These are phyloP conservation scores for Thalassophryne amazonica DNA, from an alignment of 2,797 vertebrate genomes.

Conservation along the genomic window DNA sequence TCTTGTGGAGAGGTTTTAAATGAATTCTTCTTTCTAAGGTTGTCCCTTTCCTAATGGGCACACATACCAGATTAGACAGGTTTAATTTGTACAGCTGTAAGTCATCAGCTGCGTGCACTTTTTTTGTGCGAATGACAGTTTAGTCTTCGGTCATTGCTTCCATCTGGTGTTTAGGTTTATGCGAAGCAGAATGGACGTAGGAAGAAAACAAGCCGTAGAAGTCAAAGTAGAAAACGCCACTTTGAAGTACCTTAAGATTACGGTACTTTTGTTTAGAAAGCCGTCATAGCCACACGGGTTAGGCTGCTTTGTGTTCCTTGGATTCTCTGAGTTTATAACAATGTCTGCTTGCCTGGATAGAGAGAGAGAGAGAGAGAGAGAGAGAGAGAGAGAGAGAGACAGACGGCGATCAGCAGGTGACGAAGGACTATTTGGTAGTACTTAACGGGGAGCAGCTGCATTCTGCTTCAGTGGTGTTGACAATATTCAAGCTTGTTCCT, in stretches of 20 bases:
- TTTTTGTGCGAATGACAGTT: constrained; percentile 45
- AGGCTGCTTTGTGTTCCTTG: constrained; percentile 1
- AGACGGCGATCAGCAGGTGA: constrained; percentile 27
- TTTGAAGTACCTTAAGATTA: constrained; percentile 63
- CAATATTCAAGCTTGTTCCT: constrained; percentile 1
- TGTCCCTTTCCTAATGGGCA: neutral
- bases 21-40: too few species aligned
- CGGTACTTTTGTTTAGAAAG: constrained; percentile 31
- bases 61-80: constrained; percentile 12
- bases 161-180: constrained; percentile 68
- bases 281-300: constrained; percentile 23
- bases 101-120: constrained; percentile 31
- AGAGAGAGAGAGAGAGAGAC: neutral
- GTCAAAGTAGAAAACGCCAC: constrained; percentile 28
- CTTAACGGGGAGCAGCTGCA: constrained; percentile 10
- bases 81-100: constrained; percentile 1
- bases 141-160: constrained; percentile 29
- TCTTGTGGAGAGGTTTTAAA: too few species aligned
- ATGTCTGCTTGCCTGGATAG: constrained; percentile 34
- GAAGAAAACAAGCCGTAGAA: constrained; percentile 39
- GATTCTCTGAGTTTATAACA: constrained; percentile 23
- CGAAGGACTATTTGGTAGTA: neutral
- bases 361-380: neutral
- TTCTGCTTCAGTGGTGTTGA: constrained; percentile 10
- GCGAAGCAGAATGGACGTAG: constrained; percentile 15